Base-by-base conservation (phyloP, 2,888 invertebrate genomes). In the Cybosia mesomella region DNA sequence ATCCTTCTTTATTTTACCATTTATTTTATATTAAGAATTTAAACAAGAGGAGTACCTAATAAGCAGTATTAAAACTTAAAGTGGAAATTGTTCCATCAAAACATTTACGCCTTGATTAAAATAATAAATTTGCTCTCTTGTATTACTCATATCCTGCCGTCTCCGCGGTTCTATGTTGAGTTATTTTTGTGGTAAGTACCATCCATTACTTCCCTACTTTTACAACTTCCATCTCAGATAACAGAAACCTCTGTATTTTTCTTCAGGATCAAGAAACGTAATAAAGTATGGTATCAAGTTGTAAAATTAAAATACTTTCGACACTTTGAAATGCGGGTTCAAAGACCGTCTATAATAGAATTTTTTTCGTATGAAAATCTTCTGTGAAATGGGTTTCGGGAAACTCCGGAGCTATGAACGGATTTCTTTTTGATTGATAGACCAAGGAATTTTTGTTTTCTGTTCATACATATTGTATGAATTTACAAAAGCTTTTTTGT, bases 161-260 rank as follows among this genome's bases (percentile, higher is more conserved):
- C 18, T 9, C n/a, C 49, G n/a, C 39, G 36, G 39, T 39, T 59
- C 22, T 39, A 15, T 24, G 22, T 24, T 59, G 59, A 59, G 39
- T 39, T 59, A 24, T 59, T 24, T 59, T 22, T 59, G 36, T 22
- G 22, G 22, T 59, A 43, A 18, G 39, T 7, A 43, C 72, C 66
- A 72, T 73, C 68, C 75, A 75, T 79, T 78, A 77, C 77, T 70
- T 57, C 60, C 15, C 15, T 70, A 77, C 71, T 77, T 80, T 77
- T 80, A 75, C 78, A 59, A 73, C 75, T 77, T 80, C 78, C 78
- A 64, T 54, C 28, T 22, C 34, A 69, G 68, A 77, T 77, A 15
- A 57, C 58, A 66, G 71, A 76, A 70, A 72, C 53, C 62, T 43
- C 66, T 62, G 64, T 73, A 71, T 70, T 74, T 70, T 73, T 70